Evolutionary conservation across 2,113 vertebrate species (phyloP).

Genomic region (Loxodonta africana): DNA sequence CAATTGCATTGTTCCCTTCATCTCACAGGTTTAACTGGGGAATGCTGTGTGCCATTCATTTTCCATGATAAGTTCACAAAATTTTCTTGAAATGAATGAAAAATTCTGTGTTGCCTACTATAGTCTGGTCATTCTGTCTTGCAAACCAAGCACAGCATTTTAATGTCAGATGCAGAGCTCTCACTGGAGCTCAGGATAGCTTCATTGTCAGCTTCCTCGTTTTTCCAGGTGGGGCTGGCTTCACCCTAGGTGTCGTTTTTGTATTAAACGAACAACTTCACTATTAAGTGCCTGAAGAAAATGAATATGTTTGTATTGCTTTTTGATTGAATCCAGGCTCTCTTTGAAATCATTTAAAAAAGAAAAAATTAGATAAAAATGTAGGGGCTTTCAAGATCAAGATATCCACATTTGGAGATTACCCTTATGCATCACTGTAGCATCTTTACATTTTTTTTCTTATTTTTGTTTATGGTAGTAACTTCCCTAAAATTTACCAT

Average conservation of each 20-base stretch:
- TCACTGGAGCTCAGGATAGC: not conserved
- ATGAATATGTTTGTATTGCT: not conserved
- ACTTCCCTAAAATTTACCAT: not conserved
- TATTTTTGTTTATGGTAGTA: not conserved
- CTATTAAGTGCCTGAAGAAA: not conserved
- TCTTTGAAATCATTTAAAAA: not conserved
- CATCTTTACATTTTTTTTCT: not conserved
- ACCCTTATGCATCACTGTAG: not conserved
- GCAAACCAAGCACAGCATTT: not conserved
- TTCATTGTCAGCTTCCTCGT: not conserved
- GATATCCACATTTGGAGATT: not conserved
- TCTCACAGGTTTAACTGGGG: not conserved
- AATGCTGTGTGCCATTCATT: not conserved
- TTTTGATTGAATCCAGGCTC: constrained; percentile 4
- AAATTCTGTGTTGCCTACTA: not conserved
- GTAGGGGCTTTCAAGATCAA: not conserved
- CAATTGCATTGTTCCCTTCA: not conserved
- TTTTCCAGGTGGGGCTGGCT: not conserved
- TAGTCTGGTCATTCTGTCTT: not conserved
- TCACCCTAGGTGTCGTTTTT: constrained; percentile 47
- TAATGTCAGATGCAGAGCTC: not conserved
- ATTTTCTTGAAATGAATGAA: not conserved
- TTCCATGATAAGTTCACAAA: not conserved
- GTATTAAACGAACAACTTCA: constrained; percentile 21
- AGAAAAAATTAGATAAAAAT: not conserved